Evolutionary conservation across 2,113 vertebrate species (phyloP), one percentile per base, ranked within the genome.

Genomic region (Prunella himalayana): DNA sequence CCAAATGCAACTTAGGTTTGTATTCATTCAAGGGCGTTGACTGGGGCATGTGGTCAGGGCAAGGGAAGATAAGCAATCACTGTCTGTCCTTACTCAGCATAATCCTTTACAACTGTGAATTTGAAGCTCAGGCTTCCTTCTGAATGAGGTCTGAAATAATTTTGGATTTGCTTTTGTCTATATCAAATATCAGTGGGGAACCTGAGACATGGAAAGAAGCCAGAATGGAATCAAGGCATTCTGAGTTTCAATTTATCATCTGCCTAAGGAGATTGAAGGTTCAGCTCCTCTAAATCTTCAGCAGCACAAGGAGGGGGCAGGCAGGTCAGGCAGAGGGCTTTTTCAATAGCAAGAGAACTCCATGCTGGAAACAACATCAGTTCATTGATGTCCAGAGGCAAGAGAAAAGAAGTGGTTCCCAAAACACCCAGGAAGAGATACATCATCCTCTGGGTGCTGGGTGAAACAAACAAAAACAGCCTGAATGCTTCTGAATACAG

Each of bases 11-110:
- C 12, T 64, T 28, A n/a, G 9, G 13, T 47, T 71, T 91, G 39
- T 45, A 53, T 80, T 13, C 18, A 6, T 61, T 73, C 23, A 83
- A 35, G 33, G 47, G 9, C 14, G 13, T 6, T 57, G 24, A 11
- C 15, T 51, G 24, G 27, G 63, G 20, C 0, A 0, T 3, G 1
- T 49, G 22, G 28, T 69, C 21, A 19, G 28, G 70, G 3, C 19
- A 72, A 82, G 27, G 15, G 22, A 49, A 66, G n/a, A 5, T 50
- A 56, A 51, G 68, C 66, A 93, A 18, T 30, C 22, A 25, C 31
- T 49, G 7, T 60, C 11, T 61, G 10, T 57, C n/a, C 41, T 76
- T 60, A 44, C 56, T 82, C 53, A 79, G 10, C 39, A 20, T 64
- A 64, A 39, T 28, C 24, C 82, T 28, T 47, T 22, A 30, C 14